Conservation (phyloP, 2,888 invertebrate species). For the Spilosoma lubricipeda region DNA sequence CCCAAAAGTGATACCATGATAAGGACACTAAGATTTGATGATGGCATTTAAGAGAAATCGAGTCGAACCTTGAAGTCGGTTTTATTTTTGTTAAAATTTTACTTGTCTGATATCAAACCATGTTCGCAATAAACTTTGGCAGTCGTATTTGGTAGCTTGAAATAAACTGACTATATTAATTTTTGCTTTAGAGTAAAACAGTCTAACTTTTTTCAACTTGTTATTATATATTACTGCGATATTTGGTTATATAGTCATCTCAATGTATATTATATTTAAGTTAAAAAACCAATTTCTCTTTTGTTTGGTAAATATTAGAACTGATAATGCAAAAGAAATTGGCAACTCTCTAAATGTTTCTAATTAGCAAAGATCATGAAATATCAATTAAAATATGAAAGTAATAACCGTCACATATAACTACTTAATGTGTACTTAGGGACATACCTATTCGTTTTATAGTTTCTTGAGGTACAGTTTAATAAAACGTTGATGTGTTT, state of each 20-base stretch:
- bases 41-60: too few relatives aligned
- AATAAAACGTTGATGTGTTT: constrained; percentile 23
- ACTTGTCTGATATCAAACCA: not conserved
- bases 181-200: not conserved
- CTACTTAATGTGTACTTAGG: not conserved
- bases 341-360: constrained; percentile 26
- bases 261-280: not conserved
- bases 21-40: too few relatives aligned
- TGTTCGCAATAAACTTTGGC: not conserved
- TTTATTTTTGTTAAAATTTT: too few relatives aligned
- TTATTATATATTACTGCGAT: not conserved
- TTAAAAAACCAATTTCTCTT: not conserved
- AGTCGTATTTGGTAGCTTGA: not conserved
- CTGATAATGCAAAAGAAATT: constrained; percentile 30
- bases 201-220: not conserved
- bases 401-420: not conserved
- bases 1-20: too few relatives aligned
- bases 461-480: constrained; percentile 13
- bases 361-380: constrained; percentile 29
- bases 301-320: constrained; percentile 8
- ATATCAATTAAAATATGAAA: constrained; percentile 1
- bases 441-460: not conserved
- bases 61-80: too few relatives aligned
- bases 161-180: not conserved
- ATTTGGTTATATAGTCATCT: not conserved